phyloP scores from a whole-genome alignment of 2,113 vertebrate species.

The Epinephelus fuscoguttatus region DNA sequence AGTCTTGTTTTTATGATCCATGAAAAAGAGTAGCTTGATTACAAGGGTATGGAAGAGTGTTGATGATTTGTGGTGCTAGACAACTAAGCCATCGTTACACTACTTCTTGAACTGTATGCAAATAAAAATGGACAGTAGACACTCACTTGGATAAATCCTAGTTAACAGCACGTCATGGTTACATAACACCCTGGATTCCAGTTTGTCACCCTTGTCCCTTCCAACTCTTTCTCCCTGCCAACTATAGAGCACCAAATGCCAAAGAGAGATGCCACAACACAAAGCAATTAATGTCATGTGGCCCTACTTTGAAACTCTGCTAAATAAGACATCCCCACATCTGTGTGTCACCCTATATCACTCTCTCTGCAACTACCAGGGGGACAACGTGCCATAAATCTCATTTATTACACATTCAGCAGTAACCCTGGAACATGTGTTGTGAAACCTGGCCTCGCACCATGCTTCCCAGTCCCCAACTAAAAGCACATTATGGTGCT shows the following conservation, averaged over 20 bases:
- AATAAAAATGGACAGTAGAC: neutral
- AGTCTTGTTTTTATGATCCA: neutral
- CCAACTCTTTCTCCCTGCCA: neutral
- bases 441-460: slow-evolving; percentile 68
- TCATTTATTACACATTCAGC: slow-evolving; percentile 74
- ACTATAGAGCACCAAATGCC: slow-evolving; percentile 28
- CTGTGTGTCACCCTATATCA: slow-evolving; percentile 65
- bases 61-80: neutral
- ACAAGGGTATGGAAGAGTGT: neutral
- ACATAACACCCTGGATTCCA: slow-evolving; percentile 3
- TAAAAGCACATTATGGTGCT: slow-evolving; percentile 71
- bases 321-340: slow-evolving; percentile 57
- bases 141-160: neutral
- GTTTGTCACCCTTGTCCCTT: neutral
- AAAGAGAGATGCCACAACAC: slow-evolving; percentile 1
- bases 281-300: slow-evolving; percentile 29
- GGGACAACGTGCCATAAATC: slow-evolving; percentile 67
- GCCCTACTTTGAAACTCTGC: slow-evolving; percentile 18
- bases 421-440: slow-evolving; percentile 72
- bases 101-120: neutral
- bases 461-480: slow-evolving; percentile 61
- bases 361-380: slow-evolving; percentile 56
- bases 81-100: neutral
- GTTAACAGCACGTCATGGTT: neutral
- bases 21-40: neutral